A percentile compares a stretch with the other conserved stretches of the same genome.
Evolutionary conservation across 2,888 invertebrate genomes (phyloP).

Genomic region (Leucozona laternaria): DNA sequence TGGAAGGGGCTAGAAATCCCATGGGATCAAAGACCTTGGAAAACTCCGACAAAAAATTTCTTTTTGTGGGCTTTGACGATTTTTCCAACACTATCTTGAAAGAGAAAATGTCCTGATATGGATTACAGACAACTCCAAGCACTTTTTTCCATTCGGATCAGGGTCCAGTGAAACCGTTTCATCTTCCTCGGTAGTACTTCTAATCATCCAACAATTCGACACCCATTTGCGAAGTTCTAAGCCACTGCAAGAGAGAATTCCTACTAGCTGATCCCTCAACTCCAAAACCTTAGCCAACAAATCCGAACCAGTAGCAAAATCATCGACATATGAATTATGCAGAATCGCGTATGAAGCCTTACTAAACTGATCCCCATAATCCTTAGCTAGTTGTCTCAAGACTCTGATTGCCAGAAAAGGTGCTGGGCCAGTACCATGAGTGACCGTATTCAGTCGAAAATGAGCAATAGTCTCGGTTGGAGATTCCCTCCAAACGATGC

Average conservation of each 20-base stretch:
- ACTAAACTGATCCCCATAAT: conserved; percentile 61
- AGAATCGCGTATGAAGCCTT: not conserved
- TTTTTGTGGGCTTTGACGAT: not conserved
- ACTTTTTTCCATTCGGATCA: conserved; percentile 20
- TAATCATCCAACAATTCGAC: not conserved
- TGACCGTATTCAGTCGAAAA: no score
- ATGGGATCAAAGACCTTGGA: conserved; percentile 15
- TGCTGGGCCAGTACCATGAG: no score
- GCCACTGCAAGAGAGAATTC: not conserved
- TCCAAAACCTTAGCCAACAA: not conserved
- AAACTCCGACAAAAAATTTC: not conserved
- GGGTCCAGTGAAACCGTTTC: not conserved
- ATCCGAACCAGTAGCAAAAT: not conserved
- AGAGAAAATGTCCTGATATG: not conserved
- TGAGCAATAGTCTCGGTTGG: no score
- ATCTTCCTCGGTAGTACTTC: not conserved
- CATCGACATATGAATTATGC: not conserved
- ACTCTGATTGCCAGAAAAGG: no score
- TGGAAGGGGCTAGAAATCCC: conserved; percentile 18
- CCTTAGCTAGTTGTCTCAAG: no score
- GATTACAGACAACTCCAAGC: conserved; percentile 10
- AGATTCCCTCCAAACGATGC: no score
- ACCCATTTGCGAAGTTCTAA: not conserved
- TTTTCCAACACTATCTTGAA: not conserved
- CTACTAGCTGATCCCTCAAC: no score